Conservation (phyloP, 2,888 invertebrate genomes). For the Notocelia uddmanniana region DNA sequence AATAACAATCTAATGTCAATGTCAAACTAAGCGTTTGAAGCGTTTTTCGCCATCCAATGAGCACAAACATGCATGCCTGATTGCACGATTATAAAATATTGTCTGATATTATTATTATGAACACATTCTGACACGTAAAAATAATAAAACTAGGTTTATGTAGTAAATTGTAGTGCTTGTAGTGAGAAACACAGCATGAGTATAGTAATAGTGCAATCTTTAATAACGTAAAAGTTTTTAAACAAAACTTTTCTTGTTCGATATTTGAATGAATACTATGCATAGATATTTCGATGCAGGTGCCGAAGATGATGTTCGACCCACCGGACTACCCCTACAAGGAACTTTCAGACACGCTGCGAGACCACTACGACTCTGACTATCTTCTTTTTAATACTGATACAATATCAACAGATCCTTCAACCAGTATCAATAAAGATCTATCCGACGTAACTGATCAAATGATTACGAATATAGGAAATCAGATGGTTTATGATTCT, state of each 20-base stretch:
- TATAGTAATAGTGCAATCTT: too few species aligned
- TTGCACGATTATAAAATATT: background rate
- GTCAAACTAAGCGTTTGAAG: constrained; percentile 41
- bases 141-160: too few species aligned
- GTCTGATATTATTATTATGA: background rate
- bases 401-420: constrained; percentile 47
- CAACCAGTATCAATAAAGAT: constrained; percentile 51
- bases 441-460: constrained; percentile 57
- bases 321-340: constrained; percentile 80
- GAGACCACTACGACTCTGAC: constrained; percentile 69
- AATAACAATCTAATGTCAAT: constrained; percentile 49
- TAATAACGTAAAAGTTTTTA: background rate
- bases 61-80: background rate
- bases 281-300: constrained; percentile 48
- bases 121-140: background rate
- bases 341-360: constrained; percentile 66
- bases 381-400: constrained; percentile 67
- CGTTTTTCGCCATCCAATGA: constrained; percentile 10
- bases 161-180: too few species aligned
- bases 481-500: constrained; percentile 65
- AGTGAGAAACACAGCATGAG: background rate
- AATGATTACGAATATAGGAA: constrained; percentile 62
- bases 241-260: background rate
- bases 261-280: background rate
- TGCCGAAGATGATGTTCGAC: constrained; percentile 75